phyloP scores from a whole-genome alignment of 2,888 invertebrate genomes.

The Leptopilina syphax region DNA sequence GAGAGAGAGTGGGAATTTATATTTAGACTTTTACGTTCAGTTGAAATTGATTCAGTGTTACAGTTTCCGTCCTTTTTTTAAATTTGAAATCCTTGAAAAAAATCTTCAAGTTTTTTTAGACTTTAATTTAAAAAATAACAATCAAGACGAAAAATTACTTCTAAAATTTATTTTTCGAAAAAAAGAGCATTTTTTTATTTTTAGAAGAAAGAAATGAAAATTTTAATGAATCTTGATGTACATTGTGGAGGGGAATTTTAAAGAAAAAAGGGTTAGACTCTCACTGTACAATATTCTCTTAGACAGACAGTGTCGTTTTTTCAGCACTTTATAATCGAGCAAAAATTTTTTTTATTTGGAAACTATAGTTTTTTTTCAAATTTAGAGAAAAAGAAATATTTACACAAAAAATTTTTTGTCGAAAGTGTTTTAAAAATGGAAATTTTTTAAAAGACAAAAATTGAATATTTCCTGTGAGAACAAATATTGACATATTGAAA shows the following conservation, averaged over 20 bases:
- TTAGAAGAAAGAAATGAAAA: background rate
- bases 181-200: too few relatives aligned
- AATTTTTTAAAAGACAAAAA: background rate
- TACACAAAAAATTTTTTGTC: too few relatives aligned
- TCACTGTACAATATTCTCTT: too few relatives aligned
- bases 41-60: background rate
- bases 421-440: constrained; percentile 13
- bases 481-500: constrained; percentile 52
- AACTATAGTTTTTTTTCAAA: too few relatives aligned
- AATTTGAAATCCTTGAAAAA: too few relatives aligned
- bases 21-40: constrained; percentile 19
- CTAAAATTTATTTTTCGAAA: background rate
- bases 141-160: background rate
- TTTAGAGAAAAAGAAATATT: background rate
- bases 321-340: too few relatives aligned
- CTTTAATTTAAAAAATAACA: too few relatives aligned
- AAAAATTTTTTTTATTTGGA: too few relatives aligned
- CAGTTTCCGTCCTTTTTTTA: background rate
- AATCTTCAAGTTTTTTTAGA: background rate
- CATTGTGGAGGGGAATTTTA: constrained; percentile 1
- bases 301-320: too few relatives aligned
- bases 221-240: background rate
- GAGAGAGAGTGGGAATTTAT: constrained; percentile 17
- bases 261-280: background rate
- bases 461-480: background rate